Base-by-base conservation (phyloP, 1,140 invertebrate genomes). In the Leptinotarsa texana region DNA sequence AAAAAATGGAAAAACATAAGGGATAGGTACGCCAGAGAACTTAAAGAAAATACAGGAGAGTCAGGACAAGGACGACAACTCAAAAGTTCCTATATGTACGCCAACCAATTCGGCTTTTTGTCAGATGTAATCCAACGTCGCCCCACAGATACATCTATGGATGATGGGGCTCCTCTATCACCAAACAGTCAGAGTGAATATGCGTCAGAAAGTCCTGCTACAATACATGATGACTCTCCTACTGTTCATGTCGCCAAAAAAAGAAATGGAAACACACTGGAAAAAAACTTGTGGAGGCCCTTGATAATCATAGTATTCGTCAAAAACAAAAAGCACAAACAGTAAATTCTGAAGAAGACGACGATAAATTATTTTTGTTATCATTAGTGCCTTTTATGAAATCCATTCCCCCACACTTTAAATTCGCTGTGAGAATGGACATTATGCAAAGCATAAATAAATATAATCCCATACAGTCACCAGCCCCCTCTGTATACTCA, bases 391-490 rank as follows among this genome's bases (percentile, higher is more conserved):
- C 62, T 21, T 18, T 63, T 63, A 13, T 63, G 18, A 63, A 63
- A 63, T 63, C 62, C 13, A 63, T 63, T 18, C 13, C 62, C 18
- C 2, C 62, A 51, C 49, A 51, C 17, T 51, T 51, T 51, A 51
- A 51, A 17, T 17, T 51, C 4, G 22, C 22, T 24, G 22, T 2
- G 17, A 66, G 63, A 24, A 66, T 66, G n/a, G 63, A 66, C 22
- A 21, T 66, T 33, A 66, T 66, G 63, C 63, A 66, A 66, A 66
- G n/a, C 22, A 66, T 66, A 66, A 66, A 66, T 66, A 66, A 66
- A 51, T 48, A n/a, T 69, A 47, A 42, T 13, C 15, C 42, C 42
- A 33, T 69, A 47, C 67, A 69, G 24, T 24, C 22, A 24, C 22
- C 22, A 24, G 22, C 22, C 67, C 67, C 18, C 42, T 15, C 22